Conservation (phyloP, 2,113 vertebrate genomes). For the Mola mola region DNA sequence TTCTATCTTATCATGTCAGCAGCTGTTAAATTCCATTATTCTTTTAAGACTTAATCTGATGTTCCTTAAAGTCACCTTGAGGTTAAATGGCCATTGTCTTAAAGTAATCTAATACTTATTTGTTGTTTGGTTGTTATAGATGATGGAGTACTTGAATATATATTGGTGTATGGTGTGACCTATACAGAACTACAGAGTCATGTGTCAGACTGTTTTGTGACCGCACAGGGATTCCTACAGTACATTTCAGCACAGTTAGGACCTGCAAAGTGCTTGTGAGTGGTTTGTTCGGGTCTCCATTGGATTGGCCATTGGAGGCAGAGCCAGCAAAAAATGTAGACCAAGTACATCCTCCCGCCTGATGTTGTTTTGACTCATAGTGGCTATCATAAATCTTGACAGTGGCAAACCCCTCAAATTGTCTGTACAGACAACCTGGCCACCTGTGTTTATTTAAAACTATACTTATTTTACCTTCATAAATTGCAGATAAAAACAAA, state of each 20-base stretch:
- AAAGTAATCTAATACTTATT: constrained; percentile 5
- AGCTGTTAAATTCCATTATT: constrained; percentile 50
- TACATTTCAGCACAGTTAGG: constrained; percentile 42
- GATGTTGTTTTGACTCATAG: constrained; percentile 77
- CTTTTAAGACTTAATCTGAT: constrained; percentile 21
- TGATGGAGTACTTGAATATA: constrained; percentile 4
- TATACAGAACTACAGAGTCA: constrained; percentile 28
- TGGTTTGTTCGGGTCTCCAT: constrained; percentile 65
- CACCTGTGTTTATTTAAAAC: too few relatives aligned
- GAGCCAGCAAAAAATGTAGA: constrained; percentile 54
- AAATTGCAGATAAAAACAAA: too few relatives aligned
- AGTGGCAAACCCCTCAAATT: constrained; percentile 46
- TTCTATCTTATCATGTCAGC: constrained; percentile 18
- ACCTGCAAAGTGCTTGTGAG: constrained; percentile 63
- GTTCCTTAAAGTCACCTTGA: constrained; percentile 15
- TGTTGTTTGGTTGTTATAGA: constrained; percentile 13
- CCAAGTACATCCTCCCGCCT: constrained; percentile 46
- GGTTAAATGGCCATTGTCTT: constrained; percentile 37
- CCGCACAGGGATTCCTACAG: constrained; percentile 30
- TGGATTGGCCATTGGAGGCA: constrained; percentile 47
- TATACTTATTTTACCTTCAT: too few relatives aligned
- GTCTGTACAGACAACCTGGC: constrained; percentile 33
- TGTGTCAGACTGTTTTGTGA: constrained; percentile 36
- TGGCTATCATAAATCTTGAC: constrained; percentile 65
- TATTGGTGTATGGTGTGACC: constrained; percentile 1